Percentiles rank a stretch among this genome's conserved stretches.
These are phyloP conservation scores for Stomatorhinus ivindoensis DNA, from an alignment of 2,113 vertebrate species.

Conservation along the genomic window DNA sequence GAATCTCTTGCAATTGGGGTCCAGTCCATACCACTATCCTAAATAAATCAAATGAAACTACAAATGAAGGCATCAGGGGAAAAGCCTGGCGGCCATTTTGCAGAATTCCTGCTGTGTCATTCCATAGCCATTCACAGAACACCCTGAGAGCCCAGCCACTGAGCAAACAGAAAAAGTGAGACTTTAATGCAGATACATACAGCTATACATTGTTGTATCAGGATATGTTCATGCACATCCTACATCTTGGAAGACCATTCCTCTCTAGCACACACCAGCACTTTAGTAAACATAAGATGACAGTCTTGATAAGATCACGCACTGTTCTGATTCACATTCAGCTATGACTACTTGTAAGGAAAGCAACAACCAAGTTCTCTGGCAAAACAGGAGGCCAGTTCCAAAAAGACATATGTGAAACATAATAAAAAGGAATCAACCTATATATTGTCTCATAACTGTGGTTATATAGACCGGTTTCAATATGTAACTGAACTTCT, in stretches of 20 bases:
- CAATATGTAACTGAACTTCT: background rate
- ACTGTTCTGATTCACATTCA: background rate
- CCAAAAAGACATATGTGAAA: background rate
- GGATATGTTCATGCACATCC: background rate
- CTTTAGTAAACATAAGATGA: background rate
- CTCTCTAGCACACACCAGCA: background rate
- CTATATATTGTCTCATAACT: background rate
- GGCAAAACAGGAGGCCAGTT: background rate
- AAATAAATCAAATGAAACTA: background rate
- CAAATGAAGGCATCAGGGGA: background rate
- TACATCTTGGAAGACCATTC: background rate
- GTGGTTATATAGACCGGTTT: background rate
- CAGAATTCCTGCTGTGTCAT: slow-evolving; percentile 37
- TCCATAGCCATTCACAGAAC: slow-evolving; percentile 15
- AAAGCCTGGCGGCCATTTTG: slow-evolving; percentile 27
- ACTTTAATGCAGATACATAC: background rate
- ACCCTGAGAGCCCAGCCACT: background rate
- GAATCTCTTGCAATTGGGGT: background rate
- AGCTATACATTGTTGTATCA: no score
- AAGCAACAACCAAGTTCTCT: background rate
- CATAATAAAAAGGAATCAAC: background rate
- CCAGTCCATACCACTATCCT: background rate
- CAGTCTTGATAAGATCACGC: background rate
- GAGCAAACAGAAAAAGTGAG: background rate
- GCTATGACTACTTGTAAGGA: background rate